These are phyloP conservation scores for Nezara viridula DNA, from an alignment of 2,888 invertebrate genomes.

Conservation along the genomic window DNA sequence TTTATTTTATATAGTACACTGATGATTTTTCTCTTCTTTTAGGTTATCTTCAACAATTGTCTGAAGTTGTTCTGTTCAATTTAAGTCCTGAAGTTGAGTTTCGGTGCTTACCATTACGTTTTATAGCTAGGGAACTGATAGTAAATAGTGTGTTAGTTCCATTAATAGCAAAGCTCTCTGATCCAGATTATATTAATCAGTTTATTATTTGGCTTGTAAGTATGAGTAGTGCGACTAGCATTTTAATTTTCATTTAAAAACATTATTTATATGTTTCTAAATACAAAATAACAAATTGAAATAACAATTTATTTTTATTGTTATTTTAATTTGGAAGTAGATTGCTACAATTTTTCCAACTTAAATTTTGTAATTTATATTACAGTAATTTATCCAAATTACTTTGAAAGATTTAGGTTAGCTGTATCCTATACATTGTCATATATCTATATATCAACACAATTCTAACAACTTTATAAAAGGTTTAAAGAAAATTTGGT, in stretches of 20 bases:
- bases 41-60: slow-evolving; percentile 86
- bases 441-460: too few relatives aligned
- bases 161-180: slow-evolving; percentile 80
- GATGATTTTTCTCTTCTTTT: not conserved
- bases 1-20: not conserved
- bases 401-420: too few relatives aligned
- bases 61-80: slow-evolving; percentile 86
- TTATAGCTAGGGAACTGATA: slow-evolving; percentile 82
- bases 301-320: too few relatives aligned
- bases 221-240: slow-evolving; percentile 63
- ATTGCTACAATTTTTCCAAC: too few relatives aligned
- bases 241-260: not conserved
- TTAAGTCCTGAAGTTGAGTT: slow-evolving; percentile 88
- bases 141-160: slow-evolving; percentile 81
- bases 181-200: slow-evolving; percentile 94
- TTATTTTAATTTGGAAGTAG: too few relatives aligned
- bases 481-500: too few relatives aligned
- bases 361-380: too few relatives aligned
- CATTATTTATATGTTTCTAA: not conserved
- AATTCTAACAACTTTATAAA: too few relatives aligned
- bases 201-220: slow-evolving; percentile 89
- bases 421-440: too few relatives aligned
- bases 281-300: too few relatives aligned
- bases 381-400: too few relatives aligned
- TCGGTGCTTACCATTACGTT: slow-evolving; percentile 84